Conservation (phyloP, 2,797 vertebrate species). For the Poecilia velifera region DNA sequence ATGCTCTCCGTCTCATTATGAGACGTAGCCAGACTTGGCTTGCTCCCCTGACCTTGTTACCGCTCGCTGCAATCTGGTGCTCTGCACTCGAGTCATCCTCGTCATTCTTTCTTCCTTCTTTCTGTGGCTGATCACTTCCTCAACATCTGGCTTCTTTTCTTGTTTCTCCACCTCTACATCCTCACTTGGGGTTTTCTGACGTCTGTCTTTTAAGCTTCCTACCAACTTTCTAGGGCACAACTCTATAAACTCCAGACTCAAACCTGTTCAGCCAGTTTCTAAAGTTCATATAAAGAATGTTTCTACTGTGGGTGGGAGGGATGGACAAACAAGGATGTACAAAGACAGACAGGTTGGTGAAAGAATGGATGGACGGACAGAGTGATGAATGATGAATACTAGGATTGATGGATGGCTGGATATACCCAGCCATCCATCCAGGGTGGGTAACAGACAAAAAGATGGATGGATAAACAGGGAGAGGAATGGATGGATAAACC, state of each 20-base stretch:
- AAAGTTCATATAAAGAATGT: not conserved
- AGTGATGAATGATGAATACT: not conserved
- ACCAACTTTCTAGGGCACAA: not conserved
- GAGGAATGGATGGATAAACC: not conserved
- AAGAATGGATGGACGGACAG: not conserved
- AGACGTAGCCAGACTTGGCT: constrained; percentile 36
- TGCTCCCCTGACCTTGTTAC: constrained; percentile 40
- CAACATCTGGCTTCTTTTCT: not conserved
- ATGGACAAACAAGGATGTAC: too few species aligned
- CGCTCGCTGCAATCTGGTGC: constrained; percentile 33
- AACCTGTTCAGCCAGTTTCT: not conserved
- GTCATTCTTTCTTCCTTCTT: not conserved
- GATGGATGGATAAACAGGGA: not conserved
- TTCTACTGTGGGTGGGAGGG: not conserved
- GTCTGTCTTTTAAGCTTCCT: not conserved
- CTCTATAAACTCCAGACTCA: not conserved
- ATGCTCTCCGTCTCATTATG: constrained; percentile 51
- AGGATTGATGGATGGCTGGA: not conserved
- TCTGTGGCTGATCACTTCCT: not conserved
- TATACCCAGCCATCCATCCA: too few species aligned
- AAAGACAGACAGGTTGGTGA: not conserved
- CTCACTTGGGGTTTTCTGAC: not conserved
- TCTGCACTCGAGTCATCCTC: constrained; percentile 12
- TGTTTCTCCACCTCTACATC: not conserved
- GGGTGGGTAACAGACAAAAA: not conserved